phyloP scores from a whole-genome alignment of 2,113 vertebrate species.

The Nestor notabilis region DNA sequence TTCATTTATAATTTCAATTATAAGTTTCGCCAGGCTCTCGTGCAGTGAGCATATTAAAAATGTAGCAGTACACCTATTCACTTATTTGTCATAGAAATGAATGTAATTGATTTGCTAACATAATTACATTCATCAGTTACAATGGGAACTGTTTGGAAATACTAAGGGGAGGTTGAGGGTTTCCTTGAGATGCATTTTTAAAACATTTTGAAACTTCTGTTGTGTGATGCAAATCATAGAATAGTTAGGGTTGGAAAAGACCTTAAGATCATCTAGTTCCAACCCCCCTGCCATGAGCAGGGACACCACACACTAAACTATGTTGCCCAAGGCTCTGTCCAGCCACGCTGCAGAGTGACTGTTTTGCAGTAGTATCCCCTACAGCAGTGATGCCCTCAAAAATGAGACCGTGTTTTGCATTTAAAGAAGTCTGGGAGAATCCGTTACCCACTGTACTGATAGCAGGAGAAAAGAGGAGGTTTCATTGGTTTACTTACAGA shows the following conservation, averaged over 20 bases:
- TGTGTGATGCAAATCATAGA: background rate
- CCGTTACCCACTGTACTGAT: accelerated
- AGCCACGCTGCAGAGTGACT: background rate
- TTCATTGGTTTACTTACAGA: background rate
- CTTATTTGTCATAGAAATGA: background rate
- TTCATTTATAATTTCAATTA: background rate
- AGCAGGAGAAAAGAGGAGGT: background rate
- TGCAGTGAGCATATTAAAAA: background rate
- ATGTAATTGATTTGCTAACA: background rate
- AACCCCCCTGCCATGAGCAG: no score
- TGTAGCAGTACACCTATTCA: background rate
- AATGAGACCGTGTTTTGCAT: background rate
- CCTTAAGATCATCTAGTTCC: no score
- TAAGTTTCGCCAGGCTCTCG: background rate
- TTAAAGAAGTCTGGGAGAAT: background rate
- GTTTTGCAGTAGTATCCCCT: background rate
- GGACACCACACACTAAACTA: no score
- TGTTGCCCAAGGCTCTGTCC: no score
- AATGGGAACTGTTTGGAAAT: background rate
- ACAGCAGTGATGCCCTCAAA: background rate
- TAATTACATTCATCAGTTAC: background rate
- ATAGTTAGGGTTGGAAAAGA: no score
- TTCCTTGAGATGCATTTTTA: background rate
- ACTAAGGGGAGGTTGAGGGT: background rate
- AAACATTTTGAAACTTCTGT: background rate